These are phyloP conservation scores for Brachyhypopomus occidentalis DNA, from an alignment of 2,113 vertebrate genomes.

Conservation along the genomic window DNA sequence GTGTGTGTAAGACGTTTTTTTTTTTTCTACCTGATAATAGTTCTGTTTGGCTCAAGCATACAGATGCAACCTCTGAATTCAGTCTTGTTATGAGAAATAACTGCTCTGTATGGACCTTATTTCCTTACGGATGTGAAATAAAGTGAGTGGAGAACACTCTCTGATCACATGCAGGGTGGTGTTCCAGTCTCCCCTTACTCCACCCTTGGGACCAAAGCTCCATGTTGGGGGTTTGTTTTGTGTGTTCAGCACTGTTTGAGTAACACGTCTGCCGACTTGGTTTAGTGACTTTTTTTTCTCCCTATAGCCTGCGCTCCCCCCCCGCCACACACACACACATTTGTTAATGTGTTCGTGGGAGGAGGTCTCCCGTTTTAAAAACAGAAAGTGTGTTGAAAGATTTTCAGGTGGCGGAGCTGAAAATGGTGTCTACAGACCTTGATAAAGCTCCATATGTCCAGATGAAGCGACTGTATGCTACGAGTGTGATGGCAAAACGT, in stretches of 20 bases:
- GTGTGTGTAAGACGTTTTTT: constrained; percentile 35
- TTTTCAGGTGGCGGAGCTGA: not conserved
- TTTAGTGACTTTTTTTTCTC: not conserved
- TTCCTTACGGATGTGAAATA: constrained; percentile 52
- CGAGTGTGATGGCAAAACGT: not conserved
- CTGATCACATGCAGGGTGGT: constrained; percentile 42
- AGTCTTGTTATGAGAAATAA: constrained; percentile 47
- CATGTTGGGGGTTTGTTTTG: not conserved
- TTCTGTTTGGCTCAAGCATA: constrained; percentile 47
- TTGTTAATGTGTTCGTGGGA: constrained; percentile 47
- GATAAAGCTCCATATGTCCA: no score
- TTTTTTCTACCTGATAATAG: constrained; percentile 19
- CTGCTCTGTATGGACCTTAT: constrained; percentile 51
- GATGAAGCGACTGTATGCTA: not conserved
- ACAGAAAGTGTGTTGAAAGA: not conserved
- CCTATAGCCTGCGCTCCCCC: not conserved
- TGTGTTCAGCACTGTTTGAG: not conserved
- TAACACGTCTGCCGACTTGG: not conserved
- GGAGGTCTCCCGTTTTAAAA: not conserved
- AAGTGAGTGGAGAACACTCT: constrained; percentile 43
- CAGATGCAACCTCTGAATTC: constrained; percentile 43
- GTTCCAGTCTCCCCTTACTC: constrained; percentile 4
- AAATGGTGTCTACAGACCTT: not conserved
- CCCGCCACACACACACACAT: no score
- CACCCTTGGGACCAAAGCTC: not conserved